Evolutionary conservation across 2,113 vertebrate species (phyloP).

Genomic region (Tachycineta bicolor): DNA sequence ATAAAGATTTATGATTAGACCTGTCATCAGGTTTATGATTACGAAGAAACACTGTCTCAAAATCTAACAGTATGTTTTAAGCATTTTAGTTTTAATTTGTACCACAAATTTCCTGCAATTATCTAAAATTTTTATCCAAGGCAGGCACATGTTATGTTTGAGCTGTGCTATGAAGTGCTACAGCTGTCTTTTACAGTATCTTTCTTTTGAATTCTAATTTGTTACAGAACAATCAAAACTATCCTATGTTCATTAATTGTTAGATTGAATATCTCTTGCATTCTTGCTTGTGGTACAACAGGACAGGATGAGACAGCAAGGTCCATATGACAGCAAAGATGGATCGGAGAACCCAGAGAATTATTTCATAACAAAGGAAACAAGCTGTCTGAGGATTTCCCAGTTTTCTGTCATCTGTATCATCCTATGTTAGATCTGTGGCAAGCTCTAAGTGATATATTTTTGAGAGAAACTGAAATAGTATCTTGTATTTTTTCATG

Average conservation of each 20-base stretch:
- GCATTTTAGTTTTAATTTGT: background rate
- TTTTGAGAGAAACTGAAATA: background rate
- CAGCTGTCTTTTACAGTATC: background rate
- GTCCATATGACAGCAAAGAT: background rate
- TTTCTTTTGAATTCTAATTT: background rate
- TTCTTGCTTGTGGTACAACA: background rate
- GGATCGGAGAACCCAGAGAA: background rate
- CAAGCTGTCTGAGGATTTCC: background rate
- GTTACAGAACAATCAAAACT: background rate
- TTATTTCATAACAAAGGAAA: background rate
- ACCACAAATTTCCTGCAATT: background rate
- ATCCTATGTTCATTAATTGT: background rate
- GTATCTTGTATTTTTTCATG: background rate
- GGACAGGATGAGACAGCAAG: background rate
- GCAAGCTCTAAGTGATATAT: background rate
- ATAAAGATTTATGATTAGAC: background rate
- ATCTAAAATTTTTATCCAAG: background rate
- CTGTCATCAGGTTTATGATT: background rate
- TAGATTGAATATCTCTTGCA: background rate
- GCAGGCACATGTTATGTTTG: background rate
- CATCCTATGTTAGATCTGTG: background rate
- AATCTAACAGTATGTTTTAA: background rate
- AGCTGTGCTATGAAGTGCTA: background rate
- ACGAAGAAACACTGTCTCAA: background rate
- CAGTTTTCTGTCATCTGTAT: background rate